These are phyloP conservation scores for Chromobotia macracanthus DNA, from an alignment of 2,797 vertebrate species.

Conservation along the genomic window DNA sequence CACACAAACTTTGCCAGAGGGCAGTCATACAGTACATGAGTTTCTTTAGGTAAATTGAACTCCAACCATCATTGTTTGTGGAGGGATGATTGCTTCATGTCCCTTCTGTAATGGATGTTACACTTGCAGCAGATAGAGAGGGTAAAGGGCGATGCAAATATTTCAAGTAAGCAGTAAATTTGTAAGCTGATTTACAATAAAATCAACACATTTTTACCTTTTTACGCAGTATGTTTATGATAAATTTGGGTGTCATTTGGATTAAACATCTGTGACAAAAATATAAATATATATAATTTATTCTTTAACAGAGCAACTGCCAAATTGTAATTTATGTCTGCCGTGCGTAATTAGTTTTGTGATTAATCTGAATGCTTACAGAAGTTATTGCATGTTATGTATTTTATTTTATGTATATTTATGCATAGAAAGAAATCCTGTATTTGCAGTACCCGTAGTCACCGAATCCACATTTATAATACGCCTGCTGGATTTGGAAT, in stretches of 20 bases:
- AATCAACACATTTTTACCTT: neutral
- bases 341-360: neutral
- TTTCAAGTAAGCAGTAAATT: slow-evolving; percentile 1
- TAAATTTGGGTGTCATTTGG: neutral
- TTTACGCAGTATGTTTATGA: neutral
- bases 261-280: neutral
- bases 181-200: neutral
- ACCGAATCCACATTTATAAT: too few species aligned
- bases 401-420: too few species aligned
- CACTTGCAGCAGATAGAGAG: neutral
- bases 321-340: too few species aligned
- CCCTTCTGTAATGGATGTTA: slow-evolving; percentile 22
- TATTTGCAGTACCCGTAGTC: too few species aligned
- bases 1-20: neutral
- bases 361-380: too few species aligned
- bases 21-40: slow-evolving; percentile 10
- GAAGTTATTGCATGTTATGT: too few species aligned
- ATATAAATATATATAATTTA: neutral
- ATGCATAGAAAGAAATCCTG: too few species aligned
- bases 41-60: slow-evolving; percentile 42
- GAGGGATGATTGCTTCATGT: slow-evolving; percentile 5
- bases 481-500: slow-evolving; percentile 12
- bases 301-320: neutral
- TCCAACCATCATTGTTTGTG: slow-evolving; percentile 15
- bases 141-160: neutral